These are phyloP conservation scores for Odontesthes bonariensis DNA, from an alignment of 2,113 vertebrate species.

Conservation along the genomic window DNA sequence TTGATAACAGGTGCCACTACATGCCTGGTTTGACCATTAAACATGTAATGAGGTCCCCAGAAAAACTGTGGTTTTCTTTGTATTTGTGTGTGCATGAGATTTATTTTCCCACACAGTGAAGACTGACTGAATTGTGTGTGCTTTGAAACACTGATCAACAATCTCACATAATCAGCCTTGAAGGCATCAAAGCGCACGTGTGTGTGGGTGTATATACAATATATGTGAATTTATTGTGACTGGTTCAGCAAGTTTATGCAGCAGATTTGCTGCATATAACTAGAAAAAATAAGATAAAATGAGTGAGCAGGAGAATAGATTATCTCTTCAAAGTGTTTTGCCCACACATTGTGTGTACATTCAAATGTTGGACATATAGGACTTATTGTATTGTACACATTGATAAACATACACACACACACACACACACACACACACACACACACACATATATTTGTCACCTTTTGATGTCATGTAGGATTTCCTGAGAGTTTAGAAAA, in stretches of 20 bases:
- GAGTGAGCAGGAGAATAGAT: background rate
- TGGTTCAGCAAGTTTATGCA: background rate
- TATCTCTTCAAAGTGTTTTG: background rate
- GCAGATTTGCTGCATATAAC: background rate
- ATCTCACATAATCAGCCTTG: slow-evolving; percentile 49
- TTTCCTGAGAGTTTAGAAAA: background rate
- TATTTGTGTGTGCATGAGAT: slow-evolving; percentile 5
- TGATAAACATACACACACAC: background rate
- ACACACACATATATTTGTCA: background rate
- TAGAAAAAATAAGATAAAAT: background rate
- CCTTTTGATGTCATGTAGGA: slow-evolving; percentile 4
- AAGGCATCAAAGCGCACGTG: slow-evolving; percentile 16
- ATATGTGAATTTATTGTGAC: background rate
- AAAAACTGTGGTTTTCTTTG: background rate
- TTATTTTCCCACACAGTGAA: background rate
- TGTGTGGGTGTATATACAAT: slow-evolving; percentile 23
- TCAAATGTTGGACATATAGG: background rate
- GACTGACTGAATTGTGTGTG: slow-evolving; percentile 29
- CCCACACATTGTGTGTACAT: background rate
- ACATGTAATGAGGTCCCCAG: slow-evolving; percentile 13
- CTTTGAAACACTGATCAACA: slow-evolving; percentile 42
- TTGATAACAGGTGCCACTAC: slow-evolving; percentile 15
- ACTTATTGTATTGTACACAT: slow-evolving; percentile 13
- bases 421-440: too few species aligned
- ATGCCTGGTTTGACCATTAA: slow-evolving; percentile 23